Conservation (phyloP, 2,888 invertebrate species). For the Acanthopleura granulata region DNA sequence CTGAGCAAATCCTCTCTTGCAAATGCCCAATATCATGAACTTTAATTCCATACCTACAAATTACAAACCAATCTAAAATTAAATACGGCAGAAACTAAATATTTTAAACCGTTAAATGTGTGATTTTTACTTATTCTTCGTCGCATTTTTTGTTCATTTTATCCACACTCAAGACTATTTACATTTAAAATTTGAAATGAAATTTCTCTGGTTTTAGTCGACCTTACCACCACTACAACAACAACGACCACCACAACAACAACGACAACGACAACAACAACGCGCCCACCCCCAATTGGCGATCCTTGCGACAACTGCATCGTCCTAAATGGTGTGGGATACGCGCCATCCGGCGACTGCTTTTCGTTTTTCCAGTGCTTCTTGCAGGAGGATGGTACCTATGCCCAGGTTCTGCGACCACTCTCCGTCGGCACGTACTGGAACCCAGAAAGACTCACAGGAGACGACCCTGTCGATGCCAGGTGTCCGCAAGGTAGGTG, state of each 20-base stretch:
- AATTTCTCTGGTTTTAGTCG: background rate
- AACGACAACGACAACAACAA: slow-evolving; percentile 8
- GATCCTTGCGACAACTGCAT: slow-evolving; percentile 9
- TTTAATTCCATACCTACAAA: too few relatives aligned
- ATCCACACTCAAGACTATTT: too few relatives aligned
- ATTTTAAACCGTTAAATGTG: too few relatives aligned
- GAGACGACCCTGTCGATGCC: background rate
- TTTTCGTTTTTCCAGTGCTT: background rate
- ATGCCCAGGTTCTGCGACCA: background rate
- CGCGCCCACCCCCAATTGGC: background rate
- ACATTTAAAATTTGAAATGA: too few relatives aligned
- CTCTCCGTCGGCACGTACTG: background rate
- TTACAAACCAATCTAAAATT: too few relatives aligned
- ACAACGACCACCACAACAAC: slow-evolving; percentile 1
- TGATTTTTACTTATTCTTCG: too few relatives aligned
- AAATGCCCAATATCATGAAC: too few relatives aligned
- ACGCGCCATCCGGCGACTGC: background rate
- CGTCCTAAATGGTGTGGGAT: background rate
- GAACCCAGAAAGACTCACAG: background rate
- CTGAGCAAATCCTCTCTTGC: too few relatives aligned
- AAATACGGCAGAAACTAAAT: too few relatives aligned
- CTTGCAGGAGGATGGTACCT: background rate
- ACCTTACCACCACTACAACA: background rate
- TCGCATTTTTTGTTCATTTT: too few relatives aligned
- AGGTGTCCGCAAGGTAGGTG: background rate